Percentiles rank a stretch among this genome's conserved stretches.
Evolutionary conservation across 30 jellyfish, hydroid and myxozoan species (phyloP).

Genomic region (Rhopilema esculentum): DNA sequence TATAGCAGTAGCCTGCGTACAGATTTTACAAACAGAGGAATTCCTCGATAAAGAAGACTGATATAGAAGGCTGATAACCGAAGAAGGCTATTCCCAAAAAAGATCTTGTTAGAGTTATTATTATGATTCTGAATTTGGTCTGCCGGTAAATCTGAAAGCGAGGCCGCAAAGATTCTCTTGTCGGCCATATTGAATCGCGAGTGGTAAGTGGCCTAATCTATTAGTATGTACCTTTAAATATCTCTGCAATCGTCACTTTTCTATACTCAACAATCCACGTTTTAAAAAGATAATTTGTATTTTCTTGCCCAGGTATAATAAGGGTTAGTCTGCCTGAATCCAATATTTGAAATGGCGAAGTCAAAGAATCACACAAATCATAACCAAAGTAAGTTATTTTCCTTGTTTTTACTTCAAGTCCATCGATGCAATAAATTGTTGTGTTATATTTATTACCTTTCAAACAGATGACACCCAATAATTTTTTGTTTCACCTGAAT

Average conservation of each 20-base stretch:
- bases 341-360: slow-evolving; percentile 82
- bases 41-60: no score
- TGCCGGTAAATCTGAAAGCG: slow-evolving; percentile 17
- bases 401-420: background rate
- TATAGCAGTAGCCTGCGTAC: no score
- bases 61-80: no score
- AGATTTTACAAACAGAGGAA: no score
- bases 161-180: slow-evolving; percentile 17
- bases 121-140: background rate
- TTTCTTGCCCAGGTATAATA: background rate
- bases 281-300: background rate
- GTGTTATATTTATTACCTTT: no score
- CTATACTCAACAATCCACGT: background rate
- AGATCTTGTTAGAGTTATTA: no score
- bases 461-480: no score
- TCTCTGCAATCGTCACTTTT: background rate
- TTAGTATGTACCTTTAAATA: background rate
- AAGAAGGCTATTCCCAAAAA: no score
- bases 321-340: background rate
- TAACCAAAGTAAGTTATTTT: slow-evolving; percentile 89
- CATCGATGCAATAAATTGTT: no score
- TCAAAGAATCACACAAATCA: slow-evolving; percentile 98
- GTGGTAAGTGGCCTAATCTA: background rate
- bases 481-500: no score
- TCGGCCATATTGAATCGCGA: slow-evolving; percentile 40